Evolutionary conservation across 2,797 vertebrate genomes (phyloP).

Genomic region (Sebastes kiyomatsui): DNA sequence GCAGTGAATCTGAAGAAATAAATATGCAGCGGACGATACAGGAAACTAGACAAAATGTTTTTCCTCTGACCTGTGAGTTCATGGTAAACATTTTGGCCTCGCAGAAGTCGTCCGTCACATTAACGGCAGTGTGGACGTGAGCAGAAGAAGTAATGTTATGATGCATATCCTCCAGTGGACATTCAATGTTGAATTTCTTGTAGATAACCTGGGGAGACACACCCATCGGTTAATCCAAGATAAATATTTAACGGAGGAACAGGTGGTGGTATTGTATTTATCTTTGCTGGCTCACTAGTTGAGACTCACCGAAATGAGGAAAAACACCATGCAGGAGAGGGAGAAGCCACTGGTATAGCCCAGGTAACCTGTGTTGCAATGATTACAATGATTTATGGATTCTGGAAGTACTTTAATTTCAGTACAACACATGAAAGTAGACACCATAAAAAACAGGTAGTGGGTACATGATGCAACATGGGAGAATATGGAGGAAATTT

Average conservation of each 20-base stretch:
- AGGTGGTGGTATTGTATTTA: background rate
- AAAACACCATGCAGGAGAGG: constrained; percentile 97
- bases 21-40: background rate
- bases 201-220: constrained; percentile 88
- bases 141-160: background rate
- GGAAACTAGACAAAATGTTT: background rate
- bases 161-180: constrained; percentile 51
- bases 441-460: background rate
- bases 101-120: constrained; percentile 60
- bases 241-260: background rate
- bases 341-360: constrained; percentile 99
- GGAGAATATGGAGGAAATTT: background rate
- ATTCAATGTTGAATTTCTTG: constrained; percentile 92
- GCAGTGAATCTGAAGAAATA: background rate
- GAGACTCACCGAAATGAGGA: constrained; percentile 95
- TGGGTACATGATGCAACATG: background rate
- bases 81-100: constrained; percentile 77
- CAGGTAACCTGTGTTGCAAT: constrained; percentile 87
- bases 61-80: constrained; percentile 80
- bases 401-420: background rate
- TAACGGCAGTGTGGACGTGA: fast-evolving
- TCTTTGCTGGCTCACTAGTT: background rate
- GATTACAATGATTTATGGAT: constrained; percentile 3
- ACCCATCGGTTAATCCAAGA: background rate
- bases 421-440: background rate